Conservation (phyloP, 1,140 invertebrate species). For the Euwallacea similis region DNA sequence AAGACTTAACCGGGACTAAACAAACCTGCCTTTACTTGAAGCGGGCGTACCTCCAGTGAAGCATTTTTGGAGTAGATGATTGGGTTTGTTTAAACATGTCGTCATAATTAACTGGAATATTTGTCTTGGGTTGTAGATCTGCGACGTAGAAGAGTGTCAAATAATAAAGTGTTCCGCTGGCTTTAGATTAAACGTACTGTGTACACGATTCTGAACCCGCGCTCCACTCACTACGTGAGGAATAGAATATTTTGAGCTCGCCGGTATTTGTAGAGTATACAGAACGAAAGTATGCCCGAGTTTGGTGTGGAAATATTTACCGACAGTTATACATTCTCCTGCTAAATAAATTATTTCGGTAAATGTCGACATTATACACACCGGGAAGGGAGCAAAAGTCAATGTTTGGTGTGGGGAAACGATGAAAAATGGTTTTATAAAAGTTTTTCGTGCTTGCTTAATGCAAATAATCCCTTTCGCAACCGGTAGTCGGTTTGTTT, state of each 20-base stretch:
- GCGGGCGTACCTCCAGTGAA: too few relatives aligned
- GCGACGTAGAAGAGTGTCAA: slow-evolving; percentile 43
- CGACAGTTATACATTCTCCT: slow-evolving; percentile 56
- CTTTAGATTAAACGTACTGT: slow-evolving; percentile 50
- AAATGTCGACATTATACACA: slow-evolving; percentile 52
- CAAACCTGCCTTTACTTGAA: too few relatives aligned
- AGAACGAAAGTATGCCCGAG: slow-evolving; percentile 53
- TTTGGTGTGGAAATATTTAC: slow-evolving; percentile 54
- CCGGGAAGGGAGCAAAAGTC: slow-evolving; percentile 51
- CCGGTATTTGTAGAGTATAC: slow-evolving; percentile 52
- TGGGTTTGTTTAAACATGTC: slow-evolving; percentile 1
- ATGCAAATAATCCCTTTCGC: slow-evolving; percentile 25
- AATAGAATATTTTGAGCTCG: slow-evolving; percentile 49
- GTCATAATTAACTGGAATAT: slow-evolving; percentile 18
- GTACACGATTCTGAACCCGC: slow-evolving; percentile 47
- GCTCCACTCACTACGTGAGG: slow-evolving; percentile 45
- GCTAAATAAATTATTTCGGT: slow-evolving; percentile 56
- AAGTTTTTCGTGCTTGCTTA: slow-evolving; percentile 28
- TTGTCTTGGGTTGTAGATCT: slow-evolving; percentile 25
- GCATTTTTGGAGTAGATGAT: too few relatives aligned
- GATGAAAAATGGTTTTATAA: slow-evolving; percentile 38
- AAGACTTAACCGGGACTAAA: too few relatives aligned
- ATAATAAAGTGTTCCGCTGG: slow-evolving; percentile 48
- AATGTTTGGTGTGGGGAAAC: slow-evolving; percentile 48
- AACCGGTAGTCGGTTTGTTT: not conserved